phyloP scores from a whole-genome alignment of 2,888 invertebrate genomes.

The Augochlorella aurata region DNA sequence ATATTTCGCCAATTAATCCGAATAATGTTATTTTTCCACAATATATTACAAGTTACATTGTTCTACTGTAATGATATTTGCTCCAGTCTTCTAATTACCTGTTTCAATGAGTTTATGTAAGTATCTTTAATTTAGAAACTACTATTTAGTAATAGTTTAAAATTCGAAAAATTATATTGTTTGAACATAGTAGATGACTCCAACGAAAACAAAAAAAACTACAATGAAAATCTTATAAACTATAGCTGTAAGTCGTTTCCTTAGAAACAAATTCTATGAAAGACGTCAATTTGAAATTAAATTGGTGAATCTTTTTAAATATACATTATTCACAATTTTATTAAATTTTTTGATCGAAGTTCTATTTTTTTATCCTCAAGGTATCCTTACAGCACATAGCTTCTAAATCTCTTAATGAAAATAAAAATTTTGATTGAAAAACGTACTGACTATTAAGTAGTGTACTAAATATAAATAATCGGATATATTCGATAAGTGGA shows the following conservation, averaged over 20 bases:
- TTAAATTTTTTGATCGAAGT: constrained; percentile 13
- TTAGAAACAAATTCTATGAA: not conserved
- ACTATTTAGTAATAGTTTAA: too few species aligned
- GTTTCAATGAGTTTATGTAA: constrained; percentile 5
- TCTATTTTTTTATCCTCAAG: not conserved
- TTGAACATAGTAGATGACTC: not conserved
- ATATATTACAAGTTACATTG: constrained; percentile 23
- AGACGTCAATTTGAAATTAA: constrained; percentile 1
- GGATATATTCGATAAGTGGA: not conserved
- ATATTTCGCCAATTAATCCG: not conserved
- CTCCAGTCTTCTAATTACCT: constrained; percentile 10
- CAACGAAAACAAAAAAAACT: not conserved
- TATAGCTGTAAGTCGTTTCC: constrained; percentile 9
- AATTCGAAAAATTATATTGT: not conserved
- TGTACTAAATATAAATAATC: constrained; percentile 1
- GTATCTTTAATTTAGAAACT: not conserved
- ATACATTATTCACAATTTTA: constrained; percentile 19
- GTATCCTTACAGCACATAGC: not conserved
- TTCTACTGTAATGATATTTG: constrained; percentile 16
- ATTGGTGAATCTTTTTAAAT: constrained; percentile 7
- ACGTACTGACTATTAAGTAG: not conserved
- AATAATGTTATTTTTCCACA: constrained; percentile 13
- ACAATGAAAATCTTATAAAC: constrained; percentile 13
- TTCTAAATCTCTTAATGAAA: not conserved
- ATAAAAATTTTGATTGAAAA: not conserved